Percentiles rank a stretch among this genome's conserved stretches.
These are phyloP conservation scores for Dendrolimus houi DNA, from an alignment of 2,888 invertebrate genomes.

Conservation along the genomic window DNA sequence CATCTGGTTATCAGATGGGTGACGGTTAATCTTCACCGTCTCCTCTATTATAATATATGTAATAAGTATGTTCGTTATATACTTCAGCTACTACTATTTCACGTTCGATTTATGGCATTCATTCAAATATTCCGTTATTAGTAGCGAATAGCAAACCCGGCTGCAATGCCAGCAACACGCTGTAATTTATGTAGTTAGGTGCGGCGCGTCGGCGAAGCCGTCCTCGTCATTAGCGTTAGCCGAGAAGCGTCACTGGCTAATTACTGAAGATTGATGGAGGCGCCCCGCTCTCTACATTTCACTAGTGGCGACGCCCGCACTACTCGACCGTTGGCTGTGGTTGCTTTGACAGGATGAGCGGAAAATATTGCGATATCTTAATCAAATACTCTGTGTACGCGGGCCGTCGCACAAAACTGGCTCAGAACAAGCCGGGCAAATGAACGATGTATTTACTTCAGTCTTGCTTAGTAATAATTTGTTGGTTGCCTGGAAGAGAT, in stretches of 20 bases:
- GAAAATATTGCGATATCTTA: background rate
- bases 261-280: constrained; percentile 64
- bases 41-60: too few relatives aligned
- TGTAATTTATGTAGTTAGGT: constrained; percentile 32
- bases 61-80: too few relatives aligned
- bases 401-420: too few relatives aligned
- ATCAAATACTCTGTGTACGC: too few relatives aligned
- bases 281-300: constrained; percentile 31
- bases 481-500: too few relatives aligned
- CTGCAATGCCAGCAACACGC: background rate
- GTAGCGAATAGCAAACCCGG: background rate
- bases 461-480: background rate
- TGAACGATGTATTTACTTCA: too few relatives aligned
- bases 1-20: too few relatives aligned
- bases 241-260: constrained; percentile 53
- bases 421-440: too few relatives aligned
- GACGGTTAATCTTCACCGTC: too few relatives aligned
- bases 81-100: constrained; percentile 5
- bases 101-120: constrained; percentile 15
- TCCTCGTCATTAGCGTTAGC: constrained; percentile 49
- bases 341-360: constrained; percentile 5
- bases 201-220: constrained; percentile 25
- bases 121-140: background rate
- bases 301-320: constrained; percentile 26
- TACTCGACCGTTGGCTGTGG: background rate